These are phyloP conservation scores for Calycopis cecrops DNA, from an alignment of 1,140 invertebrate species.

Conservation along the genomic window DNA sequence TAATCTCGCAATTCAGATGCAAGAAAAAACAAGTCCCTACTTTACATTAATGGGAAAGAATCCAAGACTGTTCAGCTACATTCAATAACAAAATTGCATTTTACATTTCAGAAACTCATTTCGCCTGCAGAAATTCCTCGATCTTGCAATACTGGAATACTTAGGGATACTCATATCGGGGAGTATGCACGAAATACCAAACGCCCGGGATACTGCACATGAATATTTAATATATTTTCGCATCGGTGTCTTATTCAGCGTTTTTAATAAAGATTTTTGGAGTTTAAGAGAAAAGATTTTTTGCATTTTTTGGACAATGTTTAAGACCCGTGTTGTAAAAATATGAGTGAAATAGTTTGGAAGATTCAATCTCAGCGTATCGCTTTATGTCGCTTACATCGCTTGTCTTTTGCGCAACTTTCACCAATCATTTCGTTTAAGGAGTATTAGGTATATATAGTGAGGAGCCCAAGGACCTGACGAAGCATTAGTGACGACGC, in stretches of 20 bases:
- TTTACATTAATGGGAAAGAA: conserved; percentile 4
- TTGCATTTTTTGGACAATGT: no score
- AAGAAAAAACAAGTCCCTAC: neutral
- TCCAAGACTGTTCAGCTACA: conserved; percentile 15
- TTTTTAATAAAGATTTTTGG: no score
- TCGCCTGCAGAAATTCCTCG: conserved; percentile 5
- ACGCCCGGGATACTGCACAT: neutral
- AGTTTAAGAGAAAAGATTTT: no score
- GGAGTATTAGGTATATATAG: no score
- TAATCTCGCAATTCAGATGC: neutral
- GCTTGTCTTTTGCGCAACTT: no score
- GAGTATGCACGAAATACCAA: conserved; percentile 7
- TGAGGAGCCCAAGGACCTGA: no score
- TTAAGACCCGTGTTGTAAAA: no score
- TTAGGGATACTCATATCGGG: conserved; percentile 4
- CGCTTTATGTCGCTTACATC: no score
- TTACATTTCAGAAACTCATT: conserved; percentile 17
- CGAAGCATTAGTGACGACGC: no score
- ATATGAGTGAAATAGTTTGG: no score
- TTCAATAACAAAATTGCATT: conserved; percentile 19
- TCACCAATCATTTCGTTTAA: no score
- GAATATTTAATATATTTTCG: conserved; percentile 7
- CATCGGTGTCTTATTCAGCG: neutral
- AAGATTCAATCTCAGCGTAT: no score
- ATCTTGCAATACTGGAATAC: conserved; percentile 12